These are phyloP conservation scores for Drosophila dives DNA, from an alignment of 2,888 invertebrate species.

Conservation along the genomic window DNA sequence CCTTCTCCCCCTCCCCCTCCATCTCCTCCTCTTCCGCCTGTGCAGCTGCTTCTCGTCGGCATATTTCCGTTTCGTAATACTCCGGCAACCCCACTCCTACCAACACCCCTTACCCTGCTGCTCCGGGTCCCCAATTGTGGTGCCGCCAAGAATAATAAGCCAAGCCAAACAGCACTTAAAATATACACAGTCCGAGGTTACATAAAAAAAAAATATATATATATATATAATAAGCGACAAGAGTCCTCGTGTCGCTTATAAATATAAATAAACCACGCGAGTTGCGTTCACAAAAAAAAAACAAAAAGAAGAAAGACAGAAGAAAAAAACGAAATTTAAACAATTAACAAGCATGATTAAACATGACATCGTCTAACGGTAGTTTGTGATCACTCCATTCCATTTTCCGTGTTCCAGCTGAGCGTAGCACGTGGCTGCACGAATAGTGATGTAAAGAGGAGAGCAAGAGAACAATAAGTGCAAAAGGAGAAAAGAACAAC, in stretches of 20 bases:
- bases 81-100: slow-evolving; percentile 25
- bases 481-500: slow-evolving; percentile 31
- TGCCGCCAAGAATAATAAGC: slow-evolving; percentile 47
- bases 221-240: slow-evolving; percentile 39
- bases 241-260: slow-evolving; percentile 15
- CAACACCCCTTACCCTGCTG: background rate
- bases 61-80: slow-evolving; percentile 80
- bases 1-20: too few species aligned
- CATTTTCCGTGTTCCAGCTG: slow-evolving; percentile 43
- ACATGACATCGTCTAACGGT: slow-evolving; percentile 54
- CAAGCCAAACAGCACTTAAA: slow-evolving; percentile 41
- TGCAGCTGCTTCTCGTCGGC: slow-evolving; percentile 45
- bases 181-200: slow-evolving; percentile 56
- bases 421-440: slow-evolving; percentile 62
- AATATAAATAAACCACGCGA: slow-evolving; percentile 22
- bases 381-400: slow-evolving; percentile 36
- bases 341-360: slow-evolving; percentile 27
- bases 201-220: slow-evolving; percentile 47
- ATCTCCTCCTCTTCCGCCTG: background rate
- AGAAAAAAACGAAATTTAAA: slow-evolving; percentile 27
- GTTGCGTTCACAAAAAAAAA: slow-evolving; percentile 8
- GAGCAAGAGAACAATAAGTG: slow-evolving; percentile 33
- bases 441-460: slow-evolving; percentile 42
- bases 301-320: background rate
- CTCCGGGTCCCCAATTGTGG: background rate